A percentile compares a stretch with the other conserved stretches of the same genome.
Evolutionary conservation across 2,888 invertebrate genomes (phyloP).

Genomic region (Pristionchus arcanus): DNA sequence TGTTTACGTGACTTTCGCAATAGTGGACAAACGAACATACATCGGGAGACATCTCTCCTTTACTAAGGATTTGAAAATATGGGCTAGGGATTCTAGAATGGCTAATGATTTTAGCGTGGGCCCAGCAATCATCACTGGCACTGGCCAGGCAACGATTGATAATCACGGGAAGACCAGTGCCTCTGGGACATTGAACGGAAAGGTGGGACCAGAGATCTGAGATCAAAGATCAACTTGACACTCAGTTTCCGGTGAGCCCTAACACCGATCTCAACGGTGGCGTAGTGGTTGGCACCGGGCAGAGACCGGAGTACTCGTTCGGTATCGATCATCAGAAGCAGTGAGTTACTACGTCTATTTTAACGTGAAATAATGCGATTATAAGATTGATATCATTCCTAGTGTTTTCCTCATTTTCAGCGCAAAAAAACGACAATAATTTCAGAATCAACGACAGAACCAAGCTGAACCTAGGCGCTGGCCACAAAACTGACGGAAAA

Average conservation of each 20-base stretch:
- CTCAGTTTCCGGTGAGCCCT: not conserved
- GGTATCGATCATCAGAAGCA: not conserved
- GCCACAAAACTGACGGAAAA: not conserved
- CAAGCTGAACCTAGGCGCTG: not conserved
- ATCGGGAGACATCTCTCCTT: no score
- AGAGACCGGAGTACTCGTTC: not conserved
- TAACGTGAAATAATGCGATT: no score
- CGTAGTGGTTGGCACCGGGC: not conserved
- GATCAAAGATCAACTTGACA: not conserved
- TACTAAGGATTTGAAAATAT: no score
- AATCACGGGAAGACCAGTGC: not conserved
- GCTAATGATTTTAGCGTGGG: not conserved
- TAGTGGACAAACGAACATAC: no score
- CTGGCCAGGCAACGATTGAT: not conserved
- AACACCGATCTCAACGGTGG: not conserved
- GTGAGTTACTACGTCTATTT: no score
- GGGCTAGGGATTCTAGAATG: no score
- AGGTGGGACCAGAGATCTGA: not conserved
- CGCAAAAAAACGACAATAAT: not conserved
- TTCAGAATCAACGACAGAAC: slow-evolving; percentile 15
- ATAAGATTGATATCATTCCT: no score
- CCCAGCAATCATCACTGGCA: not conserved
- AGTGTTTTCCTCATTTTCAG: no score
- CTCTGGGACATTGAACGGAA: not conserved
- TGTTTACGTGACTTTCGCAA: no score